Evolutionary conservation across 1,140 invertebrate genomes (phyloP), one percentile per base, ranked within the genome.

Genomic region (Brachionus rotundiformis): DNA sequence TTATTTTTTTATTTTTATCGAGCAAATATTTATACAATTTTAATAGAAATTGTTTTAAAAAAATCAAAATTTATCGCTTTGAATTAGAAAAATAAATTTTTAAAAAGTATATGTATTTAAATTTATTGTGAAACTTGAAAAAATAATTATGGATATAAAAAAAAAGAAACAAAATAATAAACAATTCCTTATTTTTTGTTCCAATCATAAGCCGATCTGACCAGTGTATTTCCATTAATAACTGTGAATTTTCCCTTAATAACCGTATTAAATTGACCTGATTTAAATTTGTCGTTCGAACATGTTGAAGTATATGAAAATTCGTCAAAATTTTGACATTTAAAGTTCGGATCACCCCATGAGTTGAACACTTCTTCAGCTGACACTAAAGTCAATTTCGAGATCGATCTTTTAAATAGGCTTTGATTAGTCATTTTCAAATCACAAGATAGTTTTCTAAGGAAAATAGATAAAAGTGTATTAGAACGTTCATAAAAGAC

Each of bases 201-300:
- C 68, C 68, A 73, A 44, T 73, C 68, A 73, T 73, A 73, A 23
- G 68, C 68, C 25, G 68, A 44, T 73, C 68, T 73, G 23, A 73
- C 68, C 23, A 73, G 29, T 13, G 68, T 73, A 44, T 73, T 73
- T 7, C 36, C 33, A 23, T 73, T 44, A 27, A 73, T 73, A 73
- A 73, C 36, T 11, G 68, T 73, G 41, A 73, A 73, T 73, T 73
- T 73, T 44, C 68, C 68, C 41, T 44, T 73, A 25, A 44, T 25
- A 44, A 73, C 41, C 25, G 68, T 73, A 44, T 27, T 73, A 73
- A 73, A 73, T 41, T 44, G 39, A 73, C 68, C 44, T 41, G 36
- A 73, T 41, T 73, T 73, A 8, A 73, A 73, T 73, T 73, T 73
- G 41, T 73, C 68, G 33, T 68, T 68, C 2, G 63, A 68, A 19